A percentile compares a stretch with the other conserved stretches of the same genome.
These are phyloP conservation scores for Cinclus cinclus DNA, from an alignment of 2,113 vertebrate species.

Conservation along the genomic window DNA sequence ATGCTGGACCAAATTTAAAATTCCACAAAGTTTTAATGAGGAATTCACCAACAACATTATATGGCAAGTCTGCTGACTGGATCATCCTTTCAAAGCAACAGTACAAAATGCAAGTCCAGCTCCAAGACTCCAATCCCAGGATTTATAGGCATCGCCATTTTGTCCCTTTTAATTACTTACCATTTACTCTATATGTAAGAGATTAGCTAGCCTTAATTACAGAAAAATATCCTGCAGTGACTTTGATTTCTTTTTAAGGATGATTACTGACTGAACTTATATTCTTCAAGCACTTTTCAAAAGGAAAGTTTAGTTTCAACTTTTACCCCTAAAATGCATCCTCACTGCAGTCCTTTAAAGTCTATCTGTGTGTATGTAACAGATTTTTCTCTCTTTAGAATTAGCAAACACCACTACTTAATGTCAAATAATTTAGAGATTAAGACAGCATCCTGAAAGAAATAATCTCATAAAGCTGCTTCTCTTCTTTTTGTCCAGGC, in stretches of 20 bases:
- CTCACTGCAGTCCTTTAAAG: background rate
- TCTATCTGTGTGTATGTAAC: background rate
- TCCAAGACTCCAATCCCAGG: background rate
- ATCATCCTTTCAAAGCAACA: background rate
- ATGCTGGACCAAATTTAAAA: background rate
- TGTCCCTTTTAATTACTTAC: background rate
- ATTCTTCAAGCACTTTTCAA: background rate
- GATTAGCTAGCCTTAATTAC: background rate
- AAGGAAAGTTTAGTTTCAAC: background rate
- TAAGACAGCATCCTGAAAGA: background rate
- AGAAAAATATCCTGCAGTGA: background rate
- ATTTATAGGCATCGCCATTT: background rate
- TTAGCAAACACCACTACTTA: background rate
- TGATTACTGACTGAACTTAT: background rate
- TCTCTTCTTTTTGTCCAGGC: background rate
- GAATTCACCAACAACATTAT: background rate
- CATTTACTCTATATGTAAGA: background rate
- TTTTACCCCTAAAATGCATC: background rate
- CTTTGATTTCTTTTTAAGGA: background rate
- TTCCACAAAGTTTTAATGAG: background rate
- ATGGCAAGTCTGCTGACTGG: background rate
- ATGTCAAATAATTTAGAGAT: background rate
- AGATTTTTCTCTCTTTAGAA: background rate
- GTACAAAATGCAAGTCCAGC: background rate
- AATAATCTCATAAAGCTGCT: background rate